Evolutionary conservation across 2,113 vertebrate genomes (phyloP), one percentile per base, ranked within the genome.

Genomic region (Vulpes ferrilata): DNA sequence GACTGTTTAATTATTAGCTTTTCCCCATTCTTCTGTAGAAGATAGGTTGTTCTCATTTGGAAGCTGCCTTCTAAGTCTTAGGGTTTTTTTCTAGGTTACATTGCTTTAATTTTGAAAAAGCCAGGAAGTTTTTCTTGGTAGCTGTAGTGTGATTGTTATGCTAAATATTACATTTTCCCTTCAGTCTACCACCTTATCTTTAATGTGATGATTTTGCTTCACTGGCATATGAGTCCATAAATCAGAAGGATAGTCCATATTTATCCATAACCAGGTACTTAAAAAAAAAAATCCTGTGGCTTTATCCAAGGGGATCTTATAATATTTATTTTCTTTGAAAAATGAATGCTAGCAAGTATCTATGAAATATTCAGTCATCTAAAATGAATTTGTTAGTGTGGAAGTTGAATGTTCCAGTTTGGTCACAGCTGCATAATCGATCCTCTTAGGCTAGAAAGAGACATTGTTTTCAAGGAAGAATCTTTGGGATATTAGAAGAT

Each of bases 1-100:
- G 81, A 51, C 43, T 94, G 35, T 84, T 92, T 96, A 95, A 82
- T 97, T 96, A 71, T 60, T 91, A 84, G 59, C 53, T 59, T 95
- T 76, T 48, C 59, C 53, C 32, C 20, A 22, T 90, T 95, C 67
- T 74, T 87, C 23, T 60, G 35, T 73, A 60, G 38, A 88, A 51
- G 76, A 81, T 65, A 76, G 79, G 74, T 90, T 87, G 13, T 91
- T 95, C 65, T 90, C 92, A 35, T 13, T 89, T 87, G 25, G 27
- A 88, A 89, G 67, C 79, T 73, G 67, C 59, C 79, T 48, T 53
- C 67, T 95, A 73, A 87, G 32, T 62, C 84, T 78, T 48, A 17
- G 35, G 43, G 6, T 43, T 92, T 96, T 92, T 93, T 59, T 93
- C 43, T 94, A 25, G 15, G 10, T n/a, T 76, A n/a, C 64, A 13